phyloP scores from a whole-genome alignment of 2,113 vertebrate species.

The Grammomys surdaster region DNA sequence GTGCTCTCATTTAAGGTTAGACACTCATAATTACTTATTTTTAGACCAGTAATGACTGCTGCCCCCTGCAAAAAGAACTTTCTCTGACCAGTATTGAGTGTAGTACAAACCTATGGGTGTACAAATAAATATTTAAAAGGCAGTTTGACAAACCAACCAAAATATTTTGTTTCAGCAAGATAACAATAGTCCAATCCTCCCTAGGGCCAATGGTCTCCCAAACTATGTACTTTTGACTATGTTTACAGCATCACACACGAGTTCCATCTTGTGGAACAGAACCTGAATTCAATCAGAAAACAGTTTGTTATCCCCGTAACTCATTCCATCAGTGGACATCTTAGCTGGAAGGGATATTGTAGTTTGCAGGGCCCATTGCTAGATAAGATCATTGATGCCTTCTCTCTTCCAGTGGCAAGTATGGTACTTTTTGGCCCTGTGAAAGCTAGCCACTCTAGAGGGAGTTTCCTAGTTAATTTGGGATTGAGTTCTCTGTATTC shows the following conservation, averaged over 20 bases:
- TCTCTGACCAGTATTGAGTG: neutral
- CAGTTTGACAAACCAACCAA: neutral
- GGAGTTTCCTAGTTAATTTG: neutral
- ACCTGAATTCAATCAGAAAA: neutral
- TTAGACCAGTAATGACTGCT: neutral
- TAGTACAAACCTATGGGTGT: neutral
- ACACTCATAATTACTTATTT: neutral
- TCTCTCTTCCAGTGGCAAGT: neutral
- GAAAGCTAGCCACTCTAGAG: neutral
- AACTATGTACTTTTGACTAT: neutral
- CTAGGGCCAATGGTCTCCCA: neutral
- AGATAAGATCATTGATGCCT: neutral
- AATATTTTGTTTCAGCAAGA: neutral
- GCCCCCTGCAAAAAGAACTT: neutral
- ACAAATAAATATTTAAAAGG: neutral
- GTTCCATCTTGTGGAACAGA: neutral
- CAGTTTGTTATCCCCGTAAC: neutral
- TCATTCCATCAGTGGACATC: neutral
- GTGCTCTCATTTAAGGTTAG: neutral
- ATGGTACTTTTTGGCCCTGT: neutral
- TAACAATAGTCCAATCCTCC: neutral
- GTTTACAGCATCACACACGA: neutral
- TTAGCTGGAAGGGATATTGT: neutral
- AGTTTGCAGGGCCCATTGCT: neutral
- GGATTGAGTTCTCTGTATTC: too few species aligned